phyloP scores from a whole-genome alignment of 1,140 invertebrate genomes.

The Zaprionus africanus region DNA sequence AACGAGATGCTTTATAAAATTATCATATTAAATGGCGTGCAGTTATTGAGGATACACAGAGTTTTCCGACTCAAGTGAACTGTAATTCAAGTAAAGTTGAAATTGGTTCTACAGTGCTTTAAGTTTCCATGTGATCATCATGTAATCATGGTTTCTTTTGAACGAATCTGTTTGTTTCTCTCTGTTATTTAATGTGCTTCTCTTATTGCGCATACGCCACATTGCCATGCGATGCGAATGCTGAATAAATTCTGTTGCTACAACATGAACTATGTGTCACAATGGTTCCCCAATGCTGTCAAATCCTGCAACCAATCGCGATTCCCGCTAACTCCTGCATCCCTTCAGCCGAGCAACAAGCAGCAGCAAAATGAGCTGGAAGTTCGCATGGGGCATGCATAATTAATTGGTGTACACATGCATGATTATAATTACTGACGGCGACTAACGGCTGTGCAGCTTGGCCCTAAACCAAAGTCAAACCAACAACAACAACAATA shows the following conservation, averaged over 20 bases:
- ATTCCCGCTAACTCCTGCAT: neutral
- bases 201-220: constrained; percentile 18
- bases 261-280: constrained; percentile 28
- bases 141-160: neutral
- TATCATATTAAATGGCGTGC: neutral
- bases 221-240: neutral
- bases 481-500: constrained; percentile 4
- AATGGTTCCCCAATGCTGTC: neutral
- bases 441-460: constrained; percentile 21
- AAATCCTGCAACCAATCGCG: neutral
- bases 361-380: constrained; percentile 27
- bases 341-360: neutral
- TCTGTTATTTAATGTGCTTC: neutral
- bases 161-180: neutral
- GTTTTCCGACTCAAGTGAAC: no score
- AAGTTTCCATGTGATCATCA: neutral
- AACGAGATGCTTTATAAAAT: neutral
- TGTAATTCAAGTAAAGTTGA: no score
- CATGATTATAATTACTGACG: constrained; percentile 57
- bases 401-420: constrained; percentile 60
- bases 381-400: constrained; percentile 52
- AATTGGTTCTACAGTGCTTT: neutral
- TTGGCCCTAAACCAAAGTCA: constrained; percentile 13
- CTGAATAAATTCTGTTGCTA: constrained; percentile 29
- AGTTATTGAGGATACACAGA: neutral